A percentile compares a stretch with the other conserved stretches of the same genome.
Conservation (phyloP, 2,797 vertebrate genomes). For the Pygocentrus nattereri region DNA sequence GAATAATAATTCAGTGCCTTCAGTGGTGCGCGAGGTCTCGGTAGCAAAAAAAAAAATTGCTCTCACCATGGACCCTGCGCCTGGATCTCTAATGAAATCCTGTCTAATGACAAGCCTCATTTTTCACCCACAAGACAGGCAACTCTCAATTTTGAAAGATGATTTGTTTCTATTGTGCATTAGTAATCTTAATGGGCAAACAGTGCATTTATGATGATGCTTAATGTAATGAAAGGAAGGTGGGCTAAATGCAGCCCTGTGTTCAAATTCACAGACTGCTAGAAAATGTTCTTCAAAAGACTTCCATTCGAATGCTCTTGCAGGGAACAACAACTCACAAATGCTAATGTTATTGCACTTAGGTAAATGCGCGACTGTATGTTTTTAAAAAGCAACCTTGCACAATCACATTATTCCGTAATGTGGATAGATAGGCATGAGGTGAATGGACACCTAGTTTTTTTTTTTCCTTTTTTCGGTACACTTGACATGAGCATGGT, state of each 20-base stretch:
- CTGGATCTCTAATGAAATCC: slow-evolving; percentile 42
- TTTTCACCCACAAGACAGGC: slow-evolving; percentile 33
- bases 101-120: slow-evolving; percentile 50
- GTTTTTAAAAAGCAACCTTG: slow-evolving; percentile 35
- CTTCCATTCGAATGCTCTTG: slow-evolving; percentile 26
- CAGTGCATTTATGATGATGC: slow-evolving; percentile 48
- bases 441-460: slow-evolving; percentile 40
- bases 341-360: slow-evolving; percentile 36
- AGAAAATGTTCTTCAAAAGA: slow-evolving; percentile 23
- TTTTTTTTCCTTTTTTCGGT: slow-evolving; percentile 57
- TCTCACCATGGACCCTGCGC: neutral
- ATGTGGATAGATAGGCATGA: slow-evolving; percentile 29
- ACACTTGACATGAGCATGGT: slow-evolving; percentile 79
- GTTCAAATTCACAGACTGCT: slow-evolving; percentile 30
- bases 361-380: slow-evolving; percentile 40
- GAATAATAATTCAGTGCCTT: slow-evolving; percentile 91
- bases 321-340: slow-evolving; percentile 21
- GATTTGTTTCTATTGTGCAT: slow-evolving; percentile 56
- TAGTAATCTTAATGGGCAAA: slow-evolving; percentile 47
- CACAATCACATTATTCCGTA: slow-evolving; percentile 43
- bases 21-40: slow-evolving; percentile 47
- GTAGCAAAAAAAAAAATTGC: neutral
- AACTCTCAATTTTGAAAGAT: slow-evolving; percentile 48
- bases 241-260: slow-evolving; percentile 33
- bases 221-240: slow-evolving; percentile 45